Evolutionary conservation across 2,113 vertebrate species (phyloP), one percentile per base, ranked within the genome.

Genomic region (Ranitomeya variabilis): DNA sequence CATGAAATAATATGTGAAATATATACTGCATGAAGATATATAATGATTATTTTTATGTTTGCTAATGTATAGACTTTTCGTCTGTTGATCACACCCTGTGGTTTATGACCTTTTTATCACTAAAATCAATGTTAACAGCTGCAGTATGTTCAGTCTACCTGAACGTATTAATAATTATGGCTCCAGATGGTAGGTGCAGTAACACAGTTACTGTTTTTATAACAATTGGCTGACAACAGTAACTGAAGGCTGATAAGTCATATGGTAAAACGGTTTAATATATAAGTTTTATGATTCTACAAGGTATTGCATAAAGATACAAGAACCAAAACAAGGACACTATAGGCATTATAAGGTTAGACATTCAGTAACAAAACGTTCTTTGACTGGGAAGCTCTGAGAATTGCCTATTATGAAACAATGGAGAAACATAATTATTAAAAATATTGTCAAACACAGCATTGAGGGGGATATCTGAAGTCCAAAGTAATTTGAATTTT

Each of bases 131-230:
- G 14, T 14, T 71, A 84, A n/a, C 82, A 84, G 82, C 66, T 71
- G 82, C 51, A 69, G 31, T 84, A 54, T 84, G 64, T 14, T 55
- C 51, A 14, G 13, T 10, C 7, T n/a, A 18, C 52, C 26, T 84
- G 31, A 84, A 14, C 9, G 14, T 51, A 69, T 84, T 51, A 71
- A 55, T 12, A 51, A 67, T 87, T 79, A 66, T 67, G 26, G 37
- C 57, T 12, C 55, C 45, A 55, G 59, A 18, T 87, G 59, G 51
- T 79, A 23, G 31, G 5, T 67, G 37, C 45, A 16, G 6, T 37
- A 71, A 31, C 8, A 87, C 15, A 57, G 86, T 81, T 80, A 19
- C 62, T 45, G 77, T 77, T 71, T 87, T 71, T 71, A n/a, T 80
- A 69, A 80, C 64, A 71, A 21, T 37, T 13, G 8, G n/a, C 21